These are phyloP conservation scores for Novumbra hubbsi DNA, from an alignment of 2,797 vertebrate species.

Conservation along the genomic window DNA sequence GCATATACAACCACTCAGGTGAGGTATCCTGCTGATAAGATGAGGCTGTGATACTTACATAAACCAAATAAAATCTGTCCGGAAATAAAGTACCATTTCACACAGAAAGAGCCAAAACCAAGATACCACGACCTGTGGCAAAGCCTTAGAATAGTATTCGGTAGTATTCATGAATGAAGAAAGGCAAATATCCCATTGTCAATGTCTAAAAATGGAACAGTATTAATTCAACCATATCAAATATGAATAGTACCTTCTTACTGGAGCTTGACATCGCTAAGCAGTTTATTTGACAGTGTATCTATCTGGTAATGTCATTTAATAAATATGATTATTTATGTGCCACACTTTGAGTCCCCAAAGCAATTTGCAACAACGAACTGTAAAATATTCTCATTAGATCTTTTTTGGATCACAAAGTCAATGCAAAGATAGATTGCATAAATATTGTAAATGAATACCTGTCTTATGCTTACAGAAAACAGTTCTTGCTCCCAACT, in stretches of 20 bases:
- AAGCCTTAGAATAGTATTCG: background rate
- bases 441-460: background rate
- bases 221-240: background rate
- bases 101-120: background rate
- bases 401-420: background rate
- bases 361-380: slow-evolving; percentile 2
- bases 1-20: background rate
- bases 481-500: background rate
- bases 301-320: background rate
- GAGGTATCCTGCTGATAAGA: background rate
- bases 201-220: background rate
- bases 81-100: background rate
- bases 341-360: slow-evolving; percentile 3
- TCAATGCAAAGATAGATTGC: background rate
- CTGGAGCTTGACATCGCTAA: background rate
- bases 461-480: background rate
- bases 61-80: background rate
- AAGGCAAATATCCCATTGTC: background rate
- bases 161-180: background rate
- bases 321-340: slow-evolving; percentile 21
- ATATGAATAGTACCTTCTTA: background rate
- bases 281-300: background rate
- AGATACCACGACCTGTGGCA: background rate
- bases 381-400: slow-evolving; percentile 8
- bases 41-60: background rate